Evolutionary conservation across 2,113 vertebrate genomes (phyloP).

Genomic region (Podilymbus podiceps): DNA sequence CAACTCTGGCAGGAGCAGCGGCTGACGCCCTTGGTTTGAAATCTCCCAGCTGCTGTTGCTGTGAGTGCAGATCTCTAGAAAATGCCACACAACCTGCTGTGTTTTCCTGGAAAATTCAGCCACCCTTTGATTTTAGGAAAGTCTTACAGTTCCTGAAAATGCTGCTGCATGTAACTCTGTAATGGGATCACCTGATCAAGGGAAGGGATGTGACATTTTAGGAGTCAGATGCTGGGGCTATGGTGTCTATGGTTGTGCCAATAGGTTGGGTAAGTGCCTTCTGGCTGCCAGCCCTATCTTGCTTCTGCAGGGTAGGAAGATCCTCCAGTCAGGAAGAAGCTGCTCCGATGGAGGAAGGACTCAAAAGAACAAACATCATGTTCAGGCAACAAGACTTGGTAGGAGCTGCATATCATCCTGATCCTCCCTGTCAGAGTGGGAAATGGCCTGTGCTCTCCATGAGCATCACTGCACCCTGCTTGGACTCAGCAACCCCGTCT

Average conservation of each 20-base stretch:
- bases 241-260: neutral
- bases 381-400: neutral
- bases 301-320: neutral
- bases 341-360: neutral
- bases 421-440: neutral
- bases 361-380: neutral
- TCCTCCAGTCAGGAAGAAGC: neutral
- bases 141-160: neutral
- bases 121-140: neutral
- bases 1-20: neutral
- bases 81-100: neutral
- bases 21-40: neutral
- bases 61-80: neutral
- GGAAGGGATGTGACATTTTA: neutral
- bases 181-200: neutral
- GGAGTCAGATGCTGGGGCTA: neutral
- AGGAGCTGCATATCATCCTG: neutral
- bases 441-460: neutral
- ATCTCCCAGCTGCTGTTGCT: neutral
- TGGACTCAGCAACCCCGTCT: neutral
- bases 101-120: neutral
- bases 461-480: neutral
- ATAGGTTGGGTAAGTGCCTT: neutral
- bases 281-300: neutral
- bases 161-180: neutral